A percentile compares a stretch with the other conserved stretches of the same genome.
phyloP scores from a whole-genome alignment of 30 jellyfish, hydroid and myxozoan genomes.

The Clytia hemisphaerica region DNA sequence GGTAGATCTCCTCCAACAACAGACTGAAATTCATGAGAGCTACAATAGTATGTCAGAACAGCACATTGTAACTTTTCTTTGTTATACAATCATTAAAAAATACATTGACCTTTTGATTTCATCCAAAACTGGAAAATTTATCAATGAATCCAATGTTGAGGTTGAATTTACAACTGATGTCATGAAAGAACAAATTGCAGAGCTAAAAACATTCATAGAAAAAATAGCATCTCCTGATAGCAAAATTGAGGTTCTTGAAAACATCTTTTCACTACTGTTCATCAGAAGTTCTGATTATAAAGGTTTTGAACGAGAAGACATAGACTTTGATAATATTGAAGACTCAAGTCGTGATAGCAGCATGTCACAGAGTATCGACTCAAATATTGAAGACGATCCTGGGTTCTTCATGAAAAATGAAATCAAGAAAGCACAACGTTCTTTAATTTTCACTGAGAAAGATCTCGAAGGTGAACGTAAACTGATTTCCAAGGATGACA shows the following conservation, averaged over 20 bases:
- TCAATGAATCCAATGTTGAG: constrained; percentile 1
- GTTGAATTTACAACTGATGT: background rate
- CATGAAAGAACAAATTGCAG: background rate
- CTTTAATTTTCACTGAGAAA: no score
- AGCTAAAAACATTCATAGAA: constrained; percentile 20
- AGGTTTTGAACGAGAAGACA: constrained; percentile 18
- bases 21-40: constrained; percentile 21
- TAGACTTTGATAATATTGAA: constrained; percentile 20
- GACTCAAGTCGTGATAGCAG: constrained; percentile 2
- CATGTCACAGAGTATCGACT: constrained; percentile 5
- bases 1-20: constrained; percentile 29
- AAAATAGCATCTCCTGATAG: constrained; percentile 34
- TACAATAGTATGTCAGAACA: constrained; percentile 14
- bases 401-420: no score
- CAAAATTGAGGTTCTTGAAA: constrained; percentile 67
- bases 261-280: constrained; percentile 62
- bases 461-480: no score
- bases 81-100: constrained; percentile 34
- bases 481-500: no score
- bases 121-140: background rate
- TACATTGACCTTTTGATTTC: constrained; percentile 13
- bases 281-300: constrained; percentile 39
- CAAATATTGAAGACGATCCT: no score
- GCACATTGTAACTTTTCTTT: constrained; percentile 15
- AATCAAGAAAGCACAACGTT: no score